These are phyloP conservation scores for Willowsia nigromaculata DNA, from an alignment of 2,888 invertebrate genomes.

Conservation along the genomic window DNA sequence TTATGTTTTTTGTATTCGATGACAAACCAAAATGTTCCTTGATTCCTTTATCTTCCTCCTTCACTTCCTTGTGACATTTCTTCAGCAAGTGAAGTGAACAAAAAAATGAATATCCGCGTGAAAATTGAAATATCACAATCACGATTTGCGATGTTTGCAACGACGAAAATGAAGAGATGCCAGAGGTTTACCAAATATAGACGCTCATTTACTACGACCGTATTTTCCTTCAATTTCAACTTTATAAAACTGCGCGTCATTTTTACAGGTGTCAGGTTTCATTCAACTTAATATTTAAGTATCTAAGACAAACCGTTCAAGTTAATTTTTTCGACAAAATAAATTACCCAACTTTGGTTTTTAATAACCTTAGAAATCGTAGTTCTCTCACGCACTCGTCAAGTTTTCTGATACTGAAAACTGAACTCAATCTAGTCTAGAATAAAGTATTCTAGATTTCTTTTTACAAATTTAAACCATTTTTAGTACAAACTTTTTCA, in stretches of 20 bases:
- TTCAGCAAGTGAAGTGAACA: not conserved
- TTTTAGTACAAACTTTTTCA: not conserved
- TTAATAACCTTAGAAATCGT: not conserved
- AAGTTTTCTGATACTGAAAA: conserved; percentile 49
- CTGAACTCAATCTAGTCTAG: not conserved
- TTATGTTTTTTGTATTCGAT: not conserved
- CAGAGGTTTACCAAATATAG: conserved; percentile 24
- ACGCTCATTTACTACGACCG: not conserved
- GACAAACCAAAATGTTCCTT: not conserved
- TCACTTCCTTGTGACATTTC: not conserved
- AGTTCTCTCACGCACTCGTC: not conserved
- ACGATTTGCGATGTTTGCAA: not conserved
- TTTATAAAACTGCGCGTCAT: not conserved
- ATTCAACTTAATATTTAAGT: not conserved
- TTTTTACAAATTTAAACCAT: not conserved
- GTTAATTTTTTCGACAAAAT: not conserved
- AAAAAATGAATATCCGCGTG: not conserved
- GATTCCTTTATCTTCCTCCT: not conserved
- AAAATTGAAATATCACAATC: not conserved
- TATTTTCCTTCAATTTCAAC: not conserved
- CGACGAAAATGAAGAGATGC: conserved; percentile 31
- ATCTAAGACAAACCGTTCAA: not conserved
- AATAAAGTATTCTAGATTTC: not conserved
- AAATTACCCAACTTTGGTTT: not conserved
- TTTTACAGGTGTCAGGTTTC: not conserved